These are phyloP conservation scores for Malurus alboscapulatus DNA, from an alignment of 2,113 vertebrate species.

Conservation along the genomic window DNA sequence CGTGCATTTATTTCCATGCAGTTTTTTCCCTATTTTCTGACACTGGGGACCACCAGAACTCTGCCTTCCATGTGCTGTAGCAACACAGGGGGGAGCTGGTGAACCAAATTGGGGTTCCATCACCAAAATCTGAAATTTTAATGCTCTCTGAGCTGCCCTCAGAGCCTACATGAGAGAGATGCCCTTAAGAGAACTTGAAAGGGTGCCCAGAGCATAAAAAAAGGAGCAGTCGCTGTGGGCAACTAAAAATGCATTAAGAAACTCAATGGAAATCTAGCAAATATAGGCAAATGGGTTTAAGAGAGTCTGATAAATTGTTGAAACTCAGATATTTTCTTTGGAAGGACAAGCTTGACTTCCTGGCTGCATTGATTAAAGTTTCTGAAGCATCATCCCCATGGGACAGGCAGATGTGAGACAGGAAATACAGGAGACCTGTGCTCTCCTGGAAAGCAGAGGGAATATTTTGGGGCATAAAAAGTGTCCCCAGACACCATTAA, in stretches of 20 bases:
- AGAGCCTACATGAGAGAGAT: not conserved
- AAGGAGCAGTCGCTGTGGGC: not conserved
- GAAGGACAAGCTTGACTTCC: not conserved
- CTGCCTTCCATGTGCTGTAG: not conserved
- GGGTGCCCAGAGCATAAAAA: not conserved
- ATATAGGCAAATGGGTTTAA: not conserved
- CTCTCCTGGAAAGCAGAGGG: not conserved
- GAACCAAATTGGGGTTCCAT: not conserved
- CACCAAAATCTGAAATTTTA: not conserved
- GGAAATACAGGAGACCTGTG: not conserved
- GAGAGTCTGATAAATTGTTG: not conserved
- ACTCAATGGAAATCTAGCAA: not conserved
- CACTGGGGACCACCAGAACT: not conserved
- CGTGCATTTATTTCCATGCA: not conserved
- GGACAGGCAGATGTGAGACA: not conserved
- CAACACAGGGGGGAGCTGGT: fast-evolving
- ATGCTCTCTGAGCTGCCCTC: not conserved
- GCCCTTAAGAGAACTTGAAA: not conserved
- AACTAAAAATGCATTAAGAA: not conserved
- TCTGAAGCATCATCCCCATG: not conserved
- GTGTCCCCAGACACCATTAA: not conserved
- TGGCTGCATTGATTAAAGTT: not conserved
- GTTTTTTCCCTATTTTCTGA: not conserved
- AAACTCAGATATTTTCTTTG: not conserved
- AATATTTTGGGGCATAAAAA: not conserved